Percentiles rank a stretch among this genome's conserved stretches.
phyloP scores from a whole-genome alignment of 2,113 vertebrate species.

The Columbina picui region DNA sequence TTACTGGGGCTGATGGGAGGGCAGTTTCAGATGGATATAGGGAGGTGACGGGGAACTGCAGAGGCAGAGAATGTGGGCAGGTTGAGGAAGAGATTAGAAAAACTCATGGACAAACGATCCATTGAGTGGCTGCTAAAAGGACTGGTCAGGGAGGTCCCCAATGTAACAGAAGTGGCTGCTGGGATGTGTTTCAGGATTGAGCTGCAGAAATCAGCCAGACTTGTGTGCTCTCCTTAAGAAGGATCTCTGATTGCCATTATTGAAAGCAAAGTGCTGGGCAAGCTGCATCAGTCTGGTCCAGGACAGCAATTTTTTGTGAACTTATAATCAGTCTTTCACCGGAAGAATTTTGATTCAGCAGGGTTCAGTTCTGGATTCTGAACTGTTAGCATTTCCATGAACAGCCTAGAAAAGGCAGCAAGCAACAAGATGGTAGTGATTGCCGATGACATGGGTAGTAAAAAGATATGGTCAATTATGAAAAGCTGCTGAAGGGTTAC shows the following conservation, averaged over 20 bases:
- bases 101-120: neutral
- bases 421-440: neutral
- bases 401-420: neutral
- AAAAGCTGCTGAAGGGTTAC: neutral
- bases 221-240: neutral
- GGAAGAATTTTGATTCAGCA: neutral
- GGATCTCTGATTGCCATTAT: neutral
- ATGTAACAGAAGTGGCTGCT: neutral
- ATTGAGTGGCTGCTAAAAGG: neutral
- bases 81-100: neutral
- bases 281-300: neutral
- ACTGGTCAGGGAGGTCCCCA: rapidly evolving
- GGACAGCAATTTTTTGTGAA: neutral
- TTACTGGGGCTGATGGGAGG: neutral
- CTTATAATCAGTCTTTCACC: neutral
- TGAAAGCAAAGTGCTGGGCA: neutral
- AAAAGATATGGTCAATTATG: neutral
- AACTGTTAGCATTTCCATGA: neutral
- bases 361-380: neutral
- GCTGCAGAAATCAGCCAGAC: neutral
- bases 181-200: neutral
- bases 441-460: neutral
- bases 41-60: neutral
- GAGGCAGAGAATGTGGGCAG: neutral
- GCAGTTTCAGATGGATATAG: neutral